Base-by-base conservation (phyloP, 2,113 vertebrate species). In the Carollia perspicillata region DNA sequence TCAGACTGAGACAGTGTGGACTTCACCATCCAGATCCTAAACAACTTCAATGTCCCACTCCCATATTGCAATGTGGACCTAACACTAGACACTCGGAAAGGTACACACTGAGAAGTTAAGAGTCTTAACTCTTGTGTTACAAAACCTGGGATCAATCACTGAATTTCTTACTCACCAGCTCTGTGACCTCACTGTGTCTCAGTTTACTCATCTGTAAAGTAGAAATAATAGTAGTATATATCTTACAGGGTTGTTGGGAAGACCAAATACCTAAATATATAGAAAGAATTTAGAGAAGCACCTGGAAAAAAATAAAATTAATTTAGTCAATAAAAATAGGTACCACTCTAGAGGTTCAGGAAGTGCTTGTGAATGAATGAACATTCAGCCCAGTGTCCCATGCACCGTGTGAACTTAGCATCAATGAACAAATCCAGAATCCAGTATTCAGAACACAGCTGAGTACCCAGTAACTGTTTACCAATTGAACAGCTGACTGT, bases 381-480 rank as follows among this genome's bases (percentile, higher is more conserved):
- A 75, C 18, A 49, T 85, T n/a, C 49, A 86, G 22, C 33, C 35
- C 33, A 35, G 68, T 5, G 49, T 14, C n/a, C 72, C 22, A 6
- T 42, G 80, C 33, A 75, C 68, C 69, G 42, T 63, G 51, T 79
- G 44, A 95, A 91, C 18, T 90, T 89, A 93, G 89, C 63, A 83
- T 79, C 55, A 65, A 89, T 84, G 86, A 89, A 75, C 65, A 94
- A 79, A 75, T 69, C n/a, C 80, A 37, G 53, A 92, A 22, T 30
- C 65, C 37, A 63, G 35, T 60, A 49, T 37, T 33, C 33, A 89
- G 83, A 89, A 79, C 65, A 66, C 79, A 93, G 71, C 75, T 55
- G 69, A 49, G 49, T 63, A 5, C 18, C 47, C 77, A 91, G 58
- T 97, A 87, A 96, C 96, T 96, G 75, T 95, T 97, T 89, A 97